Evolutionary conservation across 2,888 invertebrate genomes (phyloP).

Genomic region (Alviniconcha strummeri): DNA sequence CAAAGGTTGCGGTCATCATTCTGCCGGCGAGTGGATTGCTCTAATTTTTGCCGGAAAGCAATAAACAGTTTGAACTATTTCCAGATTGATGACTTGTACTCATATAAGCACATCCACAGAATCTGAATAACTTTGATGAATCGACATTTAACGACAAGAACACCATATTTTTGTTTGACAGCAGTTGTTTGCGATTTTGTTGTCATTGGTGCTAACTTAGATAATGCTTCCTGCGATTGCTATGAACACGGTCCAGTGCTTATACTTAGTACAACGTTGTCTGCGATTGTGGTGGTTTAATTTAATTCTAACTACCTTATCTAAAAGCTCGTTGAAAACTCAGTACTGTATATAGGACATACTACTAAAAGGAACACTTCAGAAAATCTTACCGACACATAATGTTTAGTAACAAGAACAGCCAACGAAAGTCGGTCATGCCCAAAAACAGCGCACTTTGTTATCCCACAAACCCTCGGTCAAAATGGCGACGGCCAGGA

Average conservation of each 20-base stretch:
- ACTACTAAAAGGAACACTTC: background rate
- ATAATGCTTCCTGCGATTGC: constrained; percentile 1
- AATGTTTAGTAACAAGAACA: constrained; percentile 12
- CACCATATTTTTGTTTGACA: background rate
- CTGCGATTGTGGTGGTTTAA: too few species aligned
- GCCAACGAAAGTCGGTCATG: constrained; percentile 20
- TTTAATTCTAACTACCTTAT: too few species aligned
- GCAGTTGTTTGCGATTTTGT: constrained; percentile 3
- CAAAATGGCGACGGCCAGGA: constrained; percentile 47
- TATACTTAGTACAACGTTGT: too few species aligned
- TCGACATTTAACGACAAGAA: too few species aligned
- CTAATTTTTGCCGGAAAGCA: background rate
- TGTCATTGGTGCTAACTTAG: constrained; percentile 29
- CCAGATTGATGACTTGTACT: background rate
- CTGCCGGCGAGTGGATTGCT: background rate
- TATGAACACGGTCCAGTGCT: background rate
- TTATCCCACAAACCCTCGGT: constrained; percentile 14
- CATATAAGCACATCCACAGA: too few species aligned
- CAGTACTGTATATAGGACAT: too few species aligned
- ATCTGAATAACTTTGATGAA: too few species aligned
- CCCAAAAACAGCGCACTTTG: constrained; percentile 35
- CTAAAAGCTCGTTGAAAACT: too few species aligned
- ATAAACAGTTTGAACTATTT: too few species aligned
- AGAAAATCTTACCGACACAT: background rate
- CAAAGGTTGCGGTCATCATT: constrained; percentile 29